phyloP scores from a whole-genome alignment of 2,888 invertebrate species.

The Orchesellides sinensis region DNA sequence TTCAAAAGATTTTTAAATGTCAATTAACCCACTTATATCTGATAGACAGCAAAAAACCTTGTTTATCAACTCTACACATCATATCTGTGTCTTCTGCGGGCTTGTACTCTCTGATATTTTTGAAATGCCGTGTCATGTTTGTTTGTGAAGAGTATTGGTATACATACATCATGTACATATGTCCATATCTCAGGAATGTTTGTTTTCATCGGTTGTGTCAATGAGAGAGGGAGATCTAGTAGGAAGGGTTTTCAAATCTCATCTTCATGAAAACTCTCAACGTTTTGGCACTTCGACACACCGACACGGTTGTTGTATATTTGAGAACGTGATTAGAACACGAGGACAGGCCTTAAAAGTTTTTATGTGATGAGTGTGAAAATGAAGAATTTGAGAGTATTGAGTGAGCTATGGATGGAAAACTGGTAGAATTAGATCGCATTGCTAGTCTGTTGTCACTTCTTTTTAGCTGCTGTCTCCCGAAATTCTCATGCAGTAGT shows the following conservation, averaged over 20 bases:
- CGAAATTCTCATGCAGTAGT: constrained; percentile 20
- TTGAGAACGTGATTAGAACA: constrained; percentile 64
- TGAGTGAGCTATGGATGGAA: constrained; percentile 3
- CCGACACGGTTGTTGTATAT: constrained; percentile 42
- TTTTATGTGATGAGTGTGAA: constrained; percentile 55
- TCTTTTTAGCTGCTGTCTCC: constrained; percentile 13
- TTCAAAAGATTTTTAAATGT: constrained; percentile 36
- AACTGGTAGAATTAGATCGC: not conserved
- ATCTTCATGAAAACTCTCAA: constrained; percentile 41
- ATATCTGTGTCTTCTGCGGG: constrained; percentile 28
- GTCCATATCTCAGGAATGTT: no score
- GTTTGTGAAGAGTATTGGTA: not conserved
- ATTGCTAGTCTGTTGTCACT: constrained; percentile 2
- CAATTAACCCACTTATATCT: constrained; percentile 33
- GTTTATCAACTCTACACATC: constrained; percentile 32
- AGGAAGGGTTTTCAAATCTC: not conserved
- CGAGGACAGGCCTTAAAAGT: constrained; percentile 54
- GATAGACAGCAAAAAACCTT: not conserved
- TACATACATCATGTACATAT: no score
- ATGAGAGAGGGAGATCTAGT: not conserved
- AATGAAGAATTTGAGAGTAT: constrained; percentile 55
- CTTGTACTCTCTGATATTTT: not conserved
- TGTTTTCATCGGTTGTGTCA: constrained; percentile 18
- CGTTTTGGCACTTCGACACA: constrained; percentile 60
- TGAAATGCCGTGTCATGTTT: constrained; percentile 29